Evolutionary conservation across 2,888 invertebrate species (phyloP).

Genomic region (Melipona beecheii): DNA sequence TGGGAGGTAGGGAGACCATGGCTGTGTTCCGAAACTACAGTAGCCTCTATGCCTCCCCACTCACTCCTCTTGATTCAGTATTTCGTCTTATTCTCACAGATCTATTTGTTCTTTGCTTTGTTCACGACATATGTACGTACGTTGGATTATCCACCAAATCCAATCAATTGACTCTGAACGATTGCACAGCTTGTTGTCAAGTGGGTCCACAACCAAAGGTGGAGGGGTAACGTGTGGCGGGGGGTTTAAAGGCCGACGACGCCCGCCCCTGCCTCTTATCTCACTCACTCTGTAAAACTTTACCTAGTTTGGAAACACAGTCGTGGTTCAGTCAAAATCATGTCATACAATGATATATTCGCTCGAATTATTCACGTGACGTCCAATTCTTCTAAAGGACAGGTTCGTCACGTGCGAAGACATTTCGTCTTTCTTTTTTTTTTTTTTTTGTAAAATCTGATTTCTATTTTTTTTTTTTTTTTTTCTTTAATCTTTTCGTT

Average conservation of each 20-base stretch:
- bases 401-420: constrained; percentile 68
- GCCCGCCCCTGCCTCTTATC: constrained; percentile 75
- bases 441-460: no score
- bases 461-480: constrained; percentile 20
- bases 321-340: constrained; percentile 81
- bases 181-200: constrained; percentile 79
- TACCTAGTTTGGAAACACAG: constrained; percentile 84
- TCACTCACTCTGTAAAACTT: constrained; percentile 81
- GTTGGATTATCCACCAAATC: constrained; percentile 79
- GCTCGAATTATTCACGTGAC: constrained; percentile 72
- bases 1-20: constrained; percentile 88
- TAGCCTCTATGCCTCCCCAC: constrained; percentile 82
- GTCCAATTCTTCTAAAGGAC: constrained; percentile 69
- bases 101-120: constrained; percentile 75
- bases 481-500: constrained; percentile 26
- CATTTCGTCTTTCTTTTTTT: constrained; percentile 48
- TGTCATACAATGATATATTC: constrained; percentile 72
- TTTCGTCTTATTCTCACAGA: constrained; percentile 74
- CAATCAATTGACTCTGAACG: constrained; percentile 80
- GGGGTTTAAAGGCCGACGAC: constrained; percentile 75
- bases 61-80: constrained; percentile 77
- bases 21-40: constrained; percentile 87
- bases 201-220: constrained; percentile 79
- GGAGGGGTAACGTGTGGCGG: constrained; percentile 74
- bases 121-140: constrained; percentile 78